Percentiles rank a stretch among this genome's conserved stretches.
phyloP scores from a whole-genome alignment of 2,888 invertebrate species.

The Podotricha telesiphe region DNA sequence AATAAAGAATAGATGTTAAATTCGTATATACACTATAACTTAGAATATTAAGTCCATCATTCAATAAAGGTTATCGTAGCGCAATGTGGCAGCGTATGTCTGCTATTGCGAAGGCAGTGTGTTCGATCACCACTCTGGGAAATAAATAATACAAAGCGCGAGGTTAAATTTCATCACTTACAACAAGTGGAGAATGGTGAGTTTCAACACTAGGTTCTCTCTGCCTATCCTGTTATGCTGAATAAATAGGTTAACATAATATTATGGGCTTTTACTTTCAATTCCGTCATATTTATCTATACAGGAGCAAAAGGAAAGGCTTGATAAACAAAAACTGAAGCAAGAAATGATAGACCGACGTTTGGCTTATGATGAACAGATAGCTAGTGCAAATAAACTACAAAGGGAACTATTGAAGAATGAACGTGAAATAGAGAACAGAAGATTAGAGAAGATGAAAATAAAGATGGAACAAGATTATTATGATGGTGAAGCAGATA shows the following conservation, averaged over 20 bases:
- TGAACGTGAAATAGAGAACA: slow-evolving; percentile 70
- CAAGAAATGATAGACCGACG: slow-evolving; percentile 67
- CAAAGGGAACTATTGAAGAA: slow-evolving; percentile 59
- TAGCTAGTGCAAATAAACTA: slow-evolving; percentile 65
- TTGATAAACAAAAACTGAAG: slow-evolving; percentile 55
- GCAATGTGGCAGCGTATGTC: no score
- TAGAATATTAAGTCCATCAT: no score
- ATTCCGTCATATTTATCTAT: slow-evolving; percentile 7
- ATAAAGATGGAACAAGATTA: slow-evolving; percentile 74
- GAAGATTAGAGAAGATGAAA: slow-evolving; percentile 62
- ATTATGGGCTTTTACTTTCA: background rate
- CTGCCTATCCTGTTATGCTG: no score
- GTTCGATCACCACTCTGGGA: no score
- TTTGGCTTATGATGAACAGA: slow-evolving; percentile 70
- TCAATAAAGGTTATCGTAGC: no score
- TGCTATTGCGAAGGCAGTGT: no score
- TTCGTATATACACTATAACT: no score
- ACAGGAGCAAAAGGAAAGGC: slow-evolving; percentile 65
- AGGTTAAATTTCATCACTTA: no score
- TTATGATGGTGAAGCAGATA: slow-evolving; percentile 58
- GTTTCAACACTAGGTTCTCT: no score
- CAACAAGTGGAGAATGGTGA: no score
- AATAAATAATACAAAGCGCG: no score
- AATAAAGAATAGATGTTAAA: no score
- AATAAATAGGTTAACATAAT: background rate